Evolutionary conservation across 2,888 invertebrate genomes (phyloP), one percentile per base, ranked within the genome.

Genomic region (Sphecodes monilicornis): DNA sequence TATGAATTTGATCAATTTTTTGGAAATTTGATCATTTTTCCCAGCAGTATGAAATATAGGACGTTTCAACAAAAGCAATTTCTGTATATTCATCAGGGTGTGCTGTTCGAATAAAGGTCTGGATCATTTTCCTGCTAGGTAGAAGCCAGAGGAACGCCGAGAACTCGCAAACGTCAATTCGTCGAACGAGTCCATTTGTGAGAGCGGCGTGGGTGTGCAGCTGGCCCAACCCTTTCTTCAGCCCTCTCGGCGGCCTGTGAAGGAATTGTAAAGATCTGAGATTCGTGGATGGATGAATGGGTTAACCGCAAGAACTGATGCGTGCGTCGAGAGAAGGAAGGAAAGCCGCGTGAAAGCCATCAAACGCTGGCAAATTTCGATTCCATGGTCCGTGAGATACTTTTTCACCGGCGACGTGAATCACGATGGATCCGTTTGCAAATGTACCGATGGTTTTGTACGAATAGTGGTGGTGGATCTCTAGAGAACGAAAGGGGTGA

Each of bases 201-300:
- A 68, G 64, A 46, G 22, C 75, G 80, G 79, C 73, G 84, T 86
- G 76, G 81, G 88, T 85, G 85, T 76, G 79, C 90, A 86, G 83
- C 90, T 89, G 89, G 86, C 13, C 68, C 76, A 89, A 85, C 86
- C 86, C 84, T 88, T 89, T 89, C 80, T 76, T 83, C n/a, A n/a
- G n/a, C n/a, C n/a, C n/a, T n/a, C 70, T 54, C 18, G 68, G 6
- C 18, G 68, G 3, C 66, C 71, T 60, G 66, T 29, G 68, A 70
- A 75, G 66, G n/a, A 69, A 81, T 80, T 78, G 72, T 64, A 54
- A 81, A 41, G 76, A 22, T 36, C 26, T 43, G 57, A 68, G 72
- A 78, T 74, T 80, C 60, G 75, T 50, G 80, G 29, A 54, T 60
- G 50, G 68, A 57, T 88, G 78, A 86, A 89, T 89, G 73, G 86